phyloP scores from a whole-genome alignment of 2,888 invertebrate species.

The Patella depressa region DNA sequence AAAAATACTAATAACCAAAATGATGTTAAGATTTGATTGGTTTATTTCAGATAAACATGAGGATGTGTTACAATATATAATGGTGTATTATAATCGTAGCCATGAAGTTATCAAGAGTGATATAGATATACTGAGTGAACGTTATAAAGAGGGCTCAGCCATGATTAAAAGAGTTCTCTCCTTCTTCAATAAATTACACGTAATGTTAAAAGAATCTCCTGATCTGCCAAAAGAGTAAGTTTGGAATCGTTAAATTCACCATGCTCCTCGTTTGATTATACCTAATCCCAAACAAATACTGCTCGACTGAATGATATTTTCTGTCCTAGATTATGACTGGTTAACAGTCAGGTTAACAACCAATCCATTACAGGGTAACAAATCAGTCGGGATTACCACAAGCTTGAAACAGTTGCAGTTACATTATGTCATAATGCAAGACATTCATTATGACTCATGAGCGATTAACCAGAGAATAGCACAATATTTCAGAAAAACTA shows the following conservation, averaged over 20 bases:
- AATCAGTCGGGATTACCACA: background rate
- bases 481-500: no score
- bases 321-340: no score
- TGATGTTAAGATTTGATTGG: no score
- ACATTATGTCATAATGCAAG: background rate
- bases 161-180: conserved; percentile 31
- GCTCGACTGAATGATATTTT: no score
- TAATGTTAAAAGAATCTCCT: conserved; percentile 17
- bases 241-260: no score
- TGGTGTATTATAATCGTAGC: conserved; percentile 4
- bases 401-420: conserved; percentile 13
- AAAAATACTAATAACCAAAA: no score
- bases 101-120: conserved; percentile 10
- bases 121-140: conserved; percentile 9
- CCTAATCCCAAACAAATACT: no score
- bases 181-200: conserved; percentile 23
- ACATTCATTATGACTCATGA: no score
- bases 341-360: no score
- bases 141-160: conserved; percentile 18
- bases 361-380: no score
- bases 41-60: conserved; percentile 18
- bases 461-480: no score
- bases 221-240: conserved; percentile 23
- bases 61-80: conserved; percentile 15
- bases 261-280: no score